Percentiles rank a stretch among this genome's conserved stretches.
These are phyloP conservation scores for Melanophora roralis DNA, from an alignment of 2,888 invertebrate genomes.

Conservation along the genomic window DNA sequence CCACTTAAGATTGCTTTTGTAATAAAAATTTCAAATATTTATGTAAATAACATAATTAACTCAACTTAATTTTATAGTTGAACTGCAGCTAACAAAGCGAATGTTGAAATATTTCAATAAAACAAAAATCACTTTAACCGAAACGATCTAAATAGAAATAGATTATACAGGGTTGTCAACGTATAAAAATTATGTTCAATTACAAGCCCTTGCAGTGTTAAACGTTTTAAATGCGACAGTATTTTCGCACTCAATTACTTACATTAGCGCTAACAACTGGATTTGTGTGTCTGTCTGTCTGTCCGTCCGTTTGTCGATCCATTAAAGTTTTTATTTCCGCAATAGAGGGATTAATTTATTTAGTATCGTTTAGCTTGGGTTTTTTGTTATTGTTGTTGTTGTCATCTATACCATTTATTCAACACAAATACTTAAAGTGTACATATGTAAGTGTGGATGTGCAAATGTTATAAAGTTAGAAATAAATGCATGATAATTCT, in stretches of 20 bases:
- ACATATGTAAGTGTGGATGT: neutral
- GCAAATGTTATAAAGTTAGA: conserved; percentile 20
- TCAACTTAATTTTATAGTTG: conserved; percentile 35
- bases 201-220: conserved; percentile 54
- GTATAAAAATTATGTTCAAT: conserved; percentile 54
- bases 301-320: conserved; percentile 65
- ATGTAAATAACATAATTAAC: neutral
- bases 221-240: conserved; percentile 71
- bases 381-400: neutral
- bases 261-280: conserved; percentile 75
- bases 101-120: conserved; percentile 9
- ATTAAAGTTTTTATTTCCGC: conserved; percentile 75
- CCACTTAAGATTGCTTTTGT: too few relatives aligned
- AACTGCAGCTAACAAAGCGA: conserved; percentile 9
- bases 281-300: conserved; percentile 66
- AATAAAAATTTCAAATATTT: neutral
- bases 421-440: conserved; percentile 33
- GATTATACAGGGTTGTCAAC: conserved; percentile 48
- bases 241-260: conserved; percentile 78
- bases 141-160: conserved; percentile 33
- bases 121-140: conserved; percentile 37
- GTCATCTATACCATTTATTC: conserved; percentile 27
- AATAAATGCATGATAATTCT: conserved; percentile 44
- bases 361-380: conserved; percentile 49
- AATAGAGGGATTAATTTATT: conserved; percentile 66